Conservation (phyloP, 2,888 invertebrate genomes). For the Callinectes sapidus region DNA sequence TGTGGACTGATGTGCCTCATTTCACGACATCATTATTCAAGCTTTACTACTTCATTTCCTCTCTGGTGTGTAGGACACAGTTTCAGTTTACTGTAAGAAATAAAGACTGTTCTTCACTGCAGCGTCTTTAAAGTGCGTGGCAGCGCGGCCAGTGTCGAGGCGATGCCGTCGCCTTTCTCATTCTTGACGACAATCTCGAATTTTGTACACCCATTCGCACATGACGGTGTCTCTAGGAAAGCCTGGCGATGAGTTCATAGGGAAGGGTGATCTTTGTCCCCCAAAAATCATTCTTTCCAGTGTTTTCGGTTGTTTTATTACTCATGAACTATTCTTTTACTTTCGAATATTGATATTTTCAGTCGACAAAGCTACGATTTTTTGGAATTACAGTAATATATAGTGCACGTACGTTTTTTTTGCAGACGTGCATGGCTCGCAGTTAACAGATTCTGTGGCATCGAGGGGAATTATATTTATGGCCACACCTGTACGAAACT, state of each 20-base stretch:
- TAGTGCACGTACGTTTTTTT: background rate
- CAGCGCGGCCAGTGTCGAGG: background rate
- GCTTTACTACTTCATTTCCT: slow-evolving; percentile 2
- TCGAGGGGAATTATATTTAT: background rate
- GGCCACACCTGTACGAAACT: background rate
- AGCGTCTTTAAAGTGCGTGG: background rate
- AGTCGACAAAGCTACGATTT: background rate
- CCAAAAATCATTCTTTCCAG: background rate
- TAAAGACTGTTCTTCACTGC: background rate
- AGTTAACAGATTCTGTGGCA: background rate
- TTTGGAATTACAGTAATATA: background rate
- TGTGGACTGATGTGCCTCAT: background rate
- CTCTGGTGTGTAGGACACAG: background rate
- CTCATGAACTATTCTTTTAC: background rate
- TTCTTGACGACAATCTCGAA: background rate
- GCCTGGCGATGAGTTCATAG: background rate
- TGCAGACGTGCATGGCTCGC: background rate
- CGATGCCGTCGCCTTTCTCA: background rate
- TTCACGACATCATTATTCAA: background rate
- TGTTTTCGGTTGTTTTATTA: background rate
- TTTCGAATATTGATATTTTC: background rate
- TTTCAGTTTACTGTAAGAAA: background rate
- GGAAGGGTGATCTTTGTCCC: background rate
- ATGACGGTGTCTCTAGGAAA: background rate
- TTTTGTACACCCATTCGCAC: background rate